These are phyloP conservation scores for Schrankia costaestrigalis DNA, from an alignment of 2,888 invertebrate genomes.

Conservation along the genomic window DNA sequence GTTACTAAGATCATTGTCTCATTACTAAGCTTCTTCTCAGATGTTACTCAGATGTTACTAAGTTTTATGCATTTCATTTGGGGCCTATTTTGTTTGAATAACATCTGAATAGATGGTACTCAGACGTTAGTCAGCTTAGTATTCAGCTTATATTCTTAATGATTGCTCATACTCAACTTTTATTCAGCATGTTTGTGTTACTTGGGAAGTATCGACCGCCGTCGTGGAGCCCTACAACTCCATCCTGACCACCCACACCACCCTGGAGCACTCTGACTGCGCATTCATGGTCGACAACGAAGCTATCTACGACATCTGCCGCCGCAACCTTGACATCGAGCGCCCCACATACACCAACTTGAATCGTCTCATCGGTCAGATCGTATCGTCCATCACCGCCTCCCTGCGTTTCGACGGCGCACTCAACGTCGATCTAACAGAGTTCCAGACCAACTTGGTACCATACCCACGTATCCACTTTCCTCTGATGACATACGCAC, in stretches of 20 bases:
- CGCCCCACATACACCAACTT: slow-evolving; percentile 98
- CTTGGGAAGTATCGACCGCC: slow-evolving; percentile 92
- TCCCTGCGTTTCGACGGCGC: slow-evolving; percentile 96
- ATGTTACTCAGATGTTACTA: too few species aligned
- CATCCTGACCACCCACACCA: slow-evolving; percentile 97
- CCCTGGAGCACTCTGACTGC: slow-evolving; percentile 96
- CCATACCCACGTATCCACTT: slow-evolving; percentile 98
- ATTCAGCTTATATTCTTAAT: too few species aligned
- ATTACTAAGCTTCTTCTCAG: too few species aligned
- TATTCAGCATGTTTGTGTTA: too few species aligned
- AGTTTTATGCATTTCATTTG: too few species aligned
- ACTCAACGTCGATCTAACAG: slow-evolving; percentile 95
- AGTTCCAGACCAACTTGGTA: slow-evolving; percentile 97
- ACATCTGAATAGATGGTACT: too few species aligned
- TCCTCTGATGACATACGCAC: slow-evolving; percentile 95
- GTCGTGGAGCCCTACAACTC: slow-evolving; percentile 99
- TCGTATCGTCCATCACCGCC: slow-evolving; percentile 95
- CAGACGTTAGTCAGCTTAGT: too few species aligned
- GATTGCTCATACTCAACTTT: too few species aligned
- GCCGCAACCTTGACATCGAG: slow-evolving; percentile 96
- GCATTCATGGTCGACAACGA: slow-evolving; percentile 98
- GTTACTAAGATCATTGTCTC: too few species aligned
- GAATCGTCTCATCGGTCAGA: slow-evolving; percentile 97
- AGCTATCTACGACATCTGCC: slow-evolving; percentile 95
- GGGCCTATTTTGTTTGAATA: too few species aligned